These are phyloP conservation scores for Strix uralensis DNA, from an alignment of 2,113 vertebrate species.

Conservation along the genomic window DNA sequence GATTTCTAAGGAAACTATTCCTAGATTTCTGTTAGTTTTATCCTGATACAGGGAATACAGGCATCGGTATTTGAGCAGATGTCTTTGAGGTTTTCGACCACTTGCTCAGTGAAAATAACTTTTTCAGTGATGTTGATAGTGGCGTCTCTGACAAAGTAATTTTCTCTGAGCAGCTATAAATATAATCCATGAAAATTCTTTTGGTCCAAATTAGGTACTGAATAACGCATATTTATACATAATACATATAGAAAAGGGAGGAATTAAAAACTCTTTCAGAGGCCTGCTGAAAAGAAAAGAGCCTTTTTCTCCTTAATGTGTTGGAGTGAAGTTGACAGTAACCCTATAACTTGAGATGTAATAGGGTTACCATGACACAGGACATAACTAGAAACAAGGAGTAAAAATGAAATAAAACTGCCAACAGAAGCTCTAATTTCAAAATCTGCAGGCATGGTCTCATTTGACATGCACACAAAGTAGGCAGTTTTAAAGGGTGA, in stretches of 20 bases:
- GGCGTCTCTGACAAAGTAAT: neutral
- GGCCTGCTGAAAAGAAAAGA: neutral
- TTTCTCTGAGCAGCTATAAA: neutral
- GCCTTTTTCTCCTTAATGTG: neutral
- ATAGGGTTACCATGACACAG: neutral
- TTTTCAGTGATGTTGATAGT: neutral
- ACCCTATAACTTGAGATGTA: neutral
- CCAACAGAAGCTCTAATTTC: neutral
- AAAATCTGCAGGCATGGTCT: neutral
- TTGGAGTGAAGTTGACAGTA: neutral
- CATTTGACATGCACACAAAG: neutral
- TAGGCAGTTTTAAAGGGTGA: neutral
- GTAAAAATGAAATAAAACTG: neutral
- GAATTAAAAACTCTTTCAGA: neutral
- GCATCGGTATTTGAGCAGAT: neutral
- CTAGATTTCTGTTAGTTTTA: neutral
- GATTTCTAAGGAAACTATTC: neutral
- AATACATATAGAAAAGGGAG: neutral
- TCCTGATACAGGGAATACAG: neutral
- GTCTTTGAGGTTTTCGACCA: neutral
- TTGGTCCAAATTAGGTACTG: neutral
- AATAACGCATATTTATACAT: conserved; percentile 1
- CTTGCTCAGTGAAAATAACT: neutral
- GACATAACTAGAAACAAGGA: neutral
- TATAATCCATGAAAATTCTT: neutral